Evolutionary conservation across 2,797 vertebrate genomes (phyloP), one percentile per base, ranked within the genome.

Genomic region (Microctenopoma stevenorrisi): DNA sequence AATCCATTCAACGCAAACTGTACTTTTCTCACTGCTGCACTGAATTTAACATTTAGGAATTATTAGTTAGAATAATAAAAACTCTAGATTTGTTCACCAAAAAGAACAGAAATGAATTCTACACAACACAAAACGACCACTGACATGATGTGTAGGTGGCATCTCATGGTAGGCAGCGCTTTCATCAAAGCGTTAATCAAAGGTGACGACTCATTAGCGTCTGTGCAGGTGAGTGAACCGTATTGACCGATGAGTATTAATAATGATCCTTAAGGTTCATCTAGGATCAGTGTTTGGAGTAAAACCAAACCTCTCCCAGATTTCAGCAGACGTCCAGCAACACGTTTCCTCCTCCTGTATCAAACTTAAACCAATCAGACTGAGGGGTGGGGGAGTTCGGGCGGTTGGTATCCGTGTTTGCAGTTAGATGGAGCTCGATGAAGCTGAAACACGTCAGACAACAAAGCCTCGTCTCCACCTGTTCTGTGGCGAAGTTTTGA

Each of bases 151-250:
- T 33, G 30, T 33, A 33, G 30, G 30, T 33, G 5, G 5, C 30
- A 33, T 35, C 33, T 35, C 33, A 8, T 35, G 33, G 67, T 56
- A 55, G 48, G 65, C 40, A 0, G 11, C 1, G 53, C 42, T n/a
- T 22, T 16, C 33, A 2, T 65, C 40, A 28, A 68, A 43, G 37
- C 65, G 59, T 74, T 47, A 13, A 74, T 74, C 65, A 48, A 69
- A 48, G 43, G 14, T 0, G 44, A 50, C 61, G 33, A 5, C 52
- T 63, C 35, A 37, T 63, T 51, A 38, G 38, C 16, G n/a, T 64
- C 68, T 5, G 25, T 4, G 1, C 52, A 37, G 48, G 57, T 51
- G 73, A 51, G 38, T 3, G 11, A 3, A 52, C 28, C 52, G 62
- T 28, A 26, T 59, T n/a, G 16, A 18, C 50, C 37, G 3, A 12